Base-by-base conservation (phyloP, 2,113 vertebrate genomes). In the Condylura cristata region DNA sequence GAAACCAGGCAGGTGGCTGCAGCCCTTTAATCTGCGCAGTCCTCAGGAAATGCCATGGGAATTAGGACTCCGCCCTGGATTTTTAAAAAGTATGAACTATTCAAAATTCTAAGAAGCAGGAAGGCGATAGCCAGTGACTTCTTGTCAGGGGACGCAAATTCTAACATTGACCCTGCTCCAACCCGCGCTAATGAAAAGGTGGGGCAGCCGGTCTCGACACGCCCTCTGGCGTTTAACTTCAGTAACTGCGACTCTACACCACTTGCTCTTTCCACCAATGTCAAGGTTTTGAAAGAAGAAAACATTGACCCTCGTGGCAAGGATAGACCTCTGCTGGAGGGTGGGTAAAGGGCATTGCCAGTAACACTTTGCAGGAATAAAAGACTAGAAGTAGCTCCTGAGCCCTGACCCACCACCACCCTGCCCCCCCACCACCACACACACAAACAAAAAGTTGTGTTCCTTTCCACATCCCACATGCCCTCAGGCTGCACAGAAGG, bases 401-500 rank as follows among this genome's bases (percentile, higher is more conserved):
- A 68, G 48, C 39, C 4, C 65, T 16, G 7, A 41, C 7, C 28
- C 48, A 11, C 46, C 13, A 11, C 46, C 7, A 8, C 7, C 46
- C 9, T 2, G 11, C 46, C 2, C 46, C 9, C 46, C 9, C 46
- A 48, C 10, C 84, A 32, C 34, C 0, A 1, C 8, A 20, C 46
- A 39, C 56, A 60, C 51, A 53, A 3, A 17, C 51, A 20, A 3
- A 56, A 56, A 39, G 14, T 37, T 48, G 8, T 58, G 7, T 46
- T 65, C 41, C 34, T 56, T 80, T 1, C 58, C 10, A 6, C 3
- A 6, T 80, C 41, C 28, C 60, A 56, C 20, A 17, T 11, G 37
- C 93, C 75, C 74, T 37, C 93, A 99, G 99, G 98, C 98, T 91
- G 99, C 98, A 1, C 26, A 30, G 91, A 98, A 98, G 96, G 99